These are phyloP conservation scores for Drosophila recens DNA, from an alignment of 2,888 invertebrate species.

Conservation along the genomic window DNA sequence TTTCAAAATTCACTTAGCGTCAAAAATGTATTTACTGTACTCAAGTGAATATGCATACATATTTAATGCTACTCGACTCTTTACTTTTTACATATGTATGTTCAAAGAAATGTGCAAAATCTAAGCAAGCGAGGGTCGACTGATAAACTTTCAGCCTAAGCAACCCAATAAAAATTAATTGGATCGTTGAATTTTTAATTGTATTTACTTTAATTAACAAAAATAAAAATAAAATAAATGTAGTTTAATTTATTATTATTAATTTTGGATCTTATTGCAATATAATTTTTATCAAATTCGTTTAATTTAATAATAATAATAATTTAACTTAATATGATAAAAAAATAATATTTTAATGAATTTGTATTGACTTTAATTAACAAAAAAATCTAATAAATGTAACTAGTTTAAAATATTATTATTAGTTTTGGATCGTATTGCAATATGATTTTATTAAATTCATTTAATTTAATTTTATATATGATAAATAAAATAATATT, in stretches of 20 bases:
- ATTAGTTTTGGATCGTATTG: not conserved
- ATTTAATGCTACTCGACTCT: conserved; percentile 33
- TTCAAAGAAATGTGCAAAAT: conserved; percentile 12
- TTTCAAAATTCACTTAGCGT: conserved; percentile 56
- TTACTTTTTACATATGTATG: not conserved
- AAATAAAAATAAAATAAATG: too few relatives aligned
- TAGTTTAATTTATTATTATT: too few relatives aligned
- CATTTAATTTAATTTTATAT: too few relatives aligned
- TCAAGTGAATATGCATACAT: conserved; percentile 25
- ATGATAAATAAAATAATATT: too few relatives aligned
- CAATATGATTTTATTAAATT: not conserved
- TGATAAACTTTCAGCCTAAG: not conserved
- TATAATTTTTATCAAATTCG: too few relatives aligned
- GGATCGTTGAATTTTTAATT: not conserved
- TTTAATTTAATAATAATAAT: too few relatives aligned
- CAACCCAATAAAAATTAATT: not conserved
- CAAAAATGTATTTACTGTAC: conserved; percentile 40
- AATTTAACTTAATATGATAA: too few relatives aligned
- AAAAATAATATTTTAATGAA: too few relatives aligned
- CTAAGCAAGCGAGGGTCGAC: conserved; percentile 17
- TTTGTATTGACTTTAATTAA: too few relatives aligned
- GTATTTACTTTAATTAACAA: too few relatives aligned
- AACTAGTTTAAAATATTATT: not conserved
- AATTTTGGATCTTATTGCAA: too few relatives aligned
- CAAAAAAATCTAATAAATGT: too few relatives aligned